A percentile compares a stretch with the other conserved stretches of the same genome.
phyloP scores from a whole-genome alignment of 1,140 invertebrate genomes.

The Drosophila truncata region DNA sequence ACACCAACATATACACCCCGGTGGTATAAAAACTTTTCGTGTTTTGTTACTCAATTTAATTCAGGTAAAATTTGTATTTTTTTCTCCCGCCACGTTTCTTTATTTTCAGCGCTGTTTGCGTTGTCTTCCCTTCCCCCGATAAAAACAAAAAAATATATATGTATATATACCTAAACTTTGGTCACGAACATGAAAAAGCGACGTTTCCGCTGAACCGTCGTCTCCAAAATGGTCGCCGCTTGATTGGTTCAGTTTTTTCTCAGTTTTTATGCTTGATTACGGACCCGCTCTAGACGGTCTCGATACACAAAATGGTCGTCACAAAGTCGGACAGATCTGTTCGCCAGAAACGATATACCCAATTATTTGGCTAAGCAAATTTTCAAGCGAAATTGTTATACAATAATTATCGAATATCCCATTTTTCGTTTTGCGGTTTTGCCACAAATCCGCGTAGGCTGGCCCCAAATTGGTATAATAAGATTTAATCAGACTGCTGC shows the following conservation, averaged over 20 bases:
- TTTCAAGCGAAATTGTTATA: slow-evolving; percentile 46
- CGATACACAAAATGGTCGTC: slow-evolving; percentile 68
- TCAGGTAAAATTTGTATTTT: slow-evolving; percentile 75
- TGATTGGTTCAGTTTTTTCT: slow-evolving; percentile 74
- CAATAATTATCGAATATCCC: slow-evolving; percentile 40
- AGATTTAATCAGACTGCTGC: slow-evolving; percentile 69
- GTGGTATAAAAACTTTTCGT: slow-evolving; percentile 65
- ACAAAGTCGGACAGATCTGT: slow-evolving; percentile 17
- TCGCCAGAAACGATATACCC: slow-evolving; percentile 22
- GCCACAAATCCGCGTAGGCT: slow-evolving; percentile 15
- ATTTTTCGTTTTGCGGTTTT: slow-evolving; percentile 48
- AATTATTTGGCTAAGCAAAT: slow-evolving; percentile 38
- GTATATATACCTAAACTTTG: slow-evolving; percentile 65
- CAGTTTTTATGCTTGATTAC: slow-evolving; percentile 28
- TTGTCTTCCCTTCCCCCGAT: slow-evolving; percentile 25
- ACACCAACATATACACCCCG: slow-evolving; percentile 14
- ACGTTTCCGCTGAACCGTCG: slow-evolving; percentile 72
- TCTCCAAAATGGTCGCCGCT: slow-evolving; percentile 76
- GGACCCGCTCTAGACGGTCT: slow-evolving; percentile 28
- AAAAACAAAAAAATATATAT: slow-evolving; percentile 12
- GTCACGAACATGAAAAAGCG: slow-evolving; percentile 83
- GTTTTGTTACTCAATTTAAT: slow-evolving; percentile 85
- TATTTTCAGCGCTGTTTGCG: slow-evolving; percentile 34
- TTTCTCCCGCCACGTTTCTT: slow-evolving; percentile 40
- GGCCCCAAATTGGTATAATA: slow-evolving; percentile 58